phyloP scores from a whole-genome alignment of 2,113 vertebrate species.

The Monopterus albus region DNA sequence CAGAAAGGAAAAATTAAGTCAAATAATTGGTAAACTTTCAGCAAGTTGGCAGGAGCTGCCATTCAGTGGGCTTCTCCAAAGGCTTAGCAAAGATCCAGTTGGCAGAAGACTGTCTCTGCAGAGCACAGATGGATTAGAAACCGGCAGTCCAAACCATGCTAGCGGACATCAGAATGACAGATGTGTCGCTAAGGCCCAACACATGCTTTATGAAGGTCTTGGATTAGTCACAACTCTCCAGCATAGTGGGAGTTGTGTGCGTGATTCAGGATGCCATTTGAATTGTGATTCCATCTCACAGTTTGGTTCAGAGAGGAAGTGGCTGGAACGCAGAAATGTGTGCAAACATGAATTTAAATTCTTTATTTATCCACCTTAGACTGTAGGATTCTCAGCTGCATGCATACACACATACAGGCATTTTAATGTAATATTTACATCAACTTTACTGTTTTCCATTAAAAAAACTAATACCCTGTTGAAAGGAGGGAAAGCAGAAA shows the following conservation, averaged over 20 bases:
- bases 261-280: slow-evolving; percentile 17
- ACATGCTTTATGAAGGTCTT: slow-evolving; percentile 74
- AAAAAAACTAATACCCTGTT: slow-evolving; percentile 31
- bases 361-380: slow-evolving; percentile 30
- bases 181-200: slow-evolving; percentile 71
- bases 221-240: slow-evolving; percentile 69
- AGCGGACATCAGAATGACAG: slow-evolving; percentile 73
- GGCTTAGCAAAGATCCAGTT: slow-evolving; percentile 73
- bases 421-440: slow-evolving; percentile 62
- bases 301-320: slow-evolving; percentile 16
- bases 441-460: slow-evolving; percentile 52
- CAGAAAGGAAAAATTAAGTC: slow-evolving; percentile 25
- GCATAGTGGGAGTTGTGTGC: slow-evolving; percentile 29
- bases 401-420: slow-evolving; percentile 38
- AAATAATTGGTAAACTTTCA: slow-evolving; percentile 56
- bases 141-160: slow-evolving; percentile 57
- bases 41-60: slow-evolving; percentile 55
- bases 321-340: slow-evolving; percentile 27
- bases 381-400: background rate
- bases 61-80: slow-evolving; percentile 55
- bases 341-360: slow-evolving; percentile 27
- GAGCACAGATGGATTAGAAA: slow-evolving; percentile 77
- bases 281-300: slow-evolving; percentile 40
- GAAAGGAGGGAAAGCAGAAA: slow-evolving; percentile 18
- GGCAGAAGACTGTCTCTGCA: slow-evolving; percentile 66